Percentiles rank a stretch among this genome's conserved stretches.
Conservation (phyloP, 2,797 vertebrate species). For the Myotis vivesi region DNA sequence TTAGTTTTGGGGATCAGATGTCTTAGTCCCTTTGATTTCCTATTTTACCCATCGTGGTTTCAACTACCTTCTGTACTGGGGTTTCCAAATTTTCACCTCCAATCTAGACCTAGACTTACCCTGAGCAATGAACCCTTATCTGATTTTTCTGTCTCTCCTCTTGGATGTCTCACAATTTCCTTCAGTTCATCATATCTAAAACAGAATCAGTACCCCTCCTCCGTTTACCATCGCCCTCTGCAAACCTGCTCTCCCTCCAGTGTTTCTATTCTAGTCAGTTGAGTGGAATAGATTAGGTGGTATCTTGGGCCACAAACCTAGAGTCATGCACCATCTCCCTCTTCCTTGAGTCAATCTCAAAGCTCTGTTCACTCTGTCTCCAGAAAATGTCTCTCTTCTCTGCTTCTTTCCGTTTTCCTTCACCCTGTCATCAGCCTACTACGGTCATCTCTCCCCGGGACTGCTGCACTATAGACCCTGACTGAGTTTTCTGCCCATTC, state of each 20-base stretch:
- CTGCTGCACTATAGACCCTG: not conserved
- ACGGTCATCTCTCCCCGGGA: not conserved
- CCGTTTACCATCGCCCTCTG: not conserved
- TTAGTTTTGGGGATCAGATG: not conserved
- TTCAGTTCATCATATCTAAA: not conserved
- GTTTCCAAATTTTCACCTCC: constrained; percentile 8
- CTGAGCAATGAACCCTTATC: not conserved
- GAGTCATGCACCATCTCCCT: not conserved
- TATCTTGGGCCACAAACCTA: not conserved
- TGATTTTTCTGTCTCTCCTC: not conserved
- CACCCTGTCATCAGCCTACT: not conserved
- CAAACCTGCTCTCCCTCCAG: not conserved
- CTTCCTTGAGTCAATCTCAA: not conserved
- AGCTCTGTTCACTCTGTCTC: not conserved
- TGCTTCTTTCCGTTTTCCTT: not conserved
- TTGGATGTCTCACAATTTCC: not conserved
- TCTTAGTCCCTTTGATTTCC: constrained; percentile 46
- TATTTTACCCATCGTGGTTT: not conserved
- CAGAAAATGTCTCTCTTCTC: not conserved
- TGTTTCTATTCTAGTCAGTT: not conserved
- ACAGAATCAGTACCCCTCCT: not conserved
- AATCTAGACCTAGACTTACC: not conserved
- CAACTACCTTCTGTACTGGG: not conserved
- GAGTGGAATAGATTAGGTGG: too few relatives aligned
- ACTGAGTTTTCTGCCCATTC: not conserved